Evolutionary conservation across 2,888 invertebrate species (phyloP), one percentile per base, ranked within the genome.

Genomic region (Chaitophorus viminalis): DNA sequence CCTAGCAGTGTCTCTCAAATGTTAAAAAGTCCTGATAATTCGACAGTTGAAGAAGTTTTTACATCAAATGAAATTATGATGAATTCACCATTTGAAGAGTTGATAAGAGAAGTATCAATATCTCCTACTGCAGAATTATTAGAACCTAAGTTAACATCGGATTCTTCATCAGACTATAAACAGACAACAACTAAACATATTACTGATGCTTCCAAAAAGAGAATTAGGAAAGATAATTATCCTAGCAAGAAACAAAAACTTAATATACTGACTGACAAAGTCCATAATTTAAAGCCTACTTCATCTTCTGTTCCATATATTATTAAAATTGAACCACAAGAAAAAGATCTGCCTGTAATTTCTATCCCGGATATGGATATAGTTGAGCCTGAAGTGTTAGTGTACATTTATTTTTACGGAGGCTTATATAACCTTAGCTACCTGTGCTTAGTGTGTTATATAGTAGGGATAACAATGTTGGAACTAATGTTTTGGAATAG

Each of bases 71-170:
- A 87, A 31, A 74, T 87, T n/a, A 39, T 74, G 46, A 74, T 74
- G 8, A 54, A 81, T 52, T 87, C 87, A 31, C 87, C 87, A 74
- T 60, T 87, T 60, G 81, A 87, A 65, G 79, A 87, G 17, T 75
- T 87, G 46, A 87, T 87, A 31, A 87, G 87, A 81, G 87, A 87
- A 87, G 87, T 87, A 17, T 87, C 87, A 5, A 74, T 87, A 29
- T 87, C 87, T 65, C 87, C 87, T n/a, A 87, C 74, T 46, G 87
- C 81, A 74, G 87, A 87, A 46, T 74, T 87, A 81, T 65, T 75
- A 74, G 74, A 65, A 75, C 60, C 74, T 46, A 39, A 81, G 21
- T 31, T 79, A 74, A 60, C 39, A 31, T 17, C 60, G 4, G 72
- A 65, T 78, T 54, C 78, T 36, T 46, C 46, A 46, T 8, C 39